Conservation (phyloP, 2,888 invertebrate genomes). For the Endotricha flammealis region DNA sequence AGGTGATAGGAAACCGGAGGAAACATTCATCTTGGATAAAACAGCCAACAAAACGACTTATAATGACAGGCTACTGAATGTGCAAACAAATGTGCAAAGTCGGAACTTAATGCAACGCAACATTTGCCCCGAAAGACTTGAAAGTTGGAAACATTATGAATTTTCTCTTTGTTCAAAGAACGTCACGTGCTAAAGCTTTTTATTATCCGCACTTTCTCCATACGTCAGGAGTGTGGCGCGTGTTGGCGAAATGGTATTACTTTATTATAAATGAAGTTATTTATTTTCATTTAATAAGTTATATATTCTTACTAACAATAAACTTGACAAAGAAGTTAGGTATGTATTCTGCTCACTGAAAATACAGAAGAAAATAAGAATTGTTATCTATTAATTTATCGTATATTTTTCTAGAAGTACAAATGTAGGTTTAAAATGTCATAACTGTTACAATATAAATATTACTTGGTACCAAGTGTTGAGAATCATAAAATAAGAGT, state of each 20-base stretch:
- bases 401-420: no score
- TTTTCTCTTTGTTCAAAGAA: slow-evolving; percentile 52
- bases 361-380: no score
- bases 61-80: neutral
- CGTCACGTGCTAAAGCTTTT: slow-evolving; percentile 66
- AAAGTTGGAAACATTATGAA: slow-evolving; percentile 38
- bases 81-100: slow-evolving; percentile 11
- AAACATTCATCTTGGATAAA: slow-evolving; percentile 10
- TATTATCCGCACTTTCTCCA: slow-evolving; percentile 43
- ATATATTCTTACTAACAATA: no score
- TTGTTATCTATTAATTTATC: no score
- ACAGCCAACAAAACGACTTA: neutral
- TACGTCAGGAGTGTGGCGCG: slow-evolving; percentile 27
- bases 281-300: no score
- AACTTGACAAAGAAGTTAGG: no score
- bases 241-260: slow-evolving; percentile 32
- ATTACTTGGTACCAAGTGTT: slow-evolving; percentile 20
- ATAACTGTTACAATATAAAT: slow-evolving; percentile 33
- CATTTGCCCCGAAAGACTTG: slow-evolving; percentile 32
- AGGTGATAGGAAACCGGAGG: slow-evolving; percentile 23
- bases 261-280: slow-evolving; percentile 53
- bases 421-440: no score
- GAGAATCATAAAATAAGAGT: slow-evolving; percentile 33
- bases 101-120: slow-evolving; percentile 22
- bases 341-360: no score